Evolutionary conservation across 2,888 invertebrate species (phyloP).

Genomic region (Tenthredo livida): DNA sequence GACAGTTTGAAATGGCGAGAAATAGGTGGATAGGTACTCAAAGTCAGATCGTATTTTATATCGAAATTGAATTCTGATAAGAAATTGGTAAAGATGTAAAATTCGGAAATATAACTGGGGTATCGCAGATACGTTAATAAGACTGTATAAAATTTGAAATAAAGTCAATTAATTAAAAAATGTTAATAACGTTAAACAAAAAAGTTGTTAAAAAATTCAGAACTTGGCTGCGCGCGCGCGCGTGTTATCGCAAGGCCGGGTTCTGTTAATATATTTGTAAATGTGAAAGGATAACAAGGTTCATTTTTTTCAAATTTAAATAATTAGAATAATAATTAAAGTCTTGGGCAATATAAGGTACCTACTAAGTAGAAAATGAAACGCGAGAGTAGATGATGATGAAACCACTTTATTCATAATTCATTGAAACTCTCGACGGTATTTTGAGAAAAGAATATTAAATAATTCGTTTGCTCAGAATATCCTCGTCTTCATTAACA

Average conservation of each 20-base stretch:
- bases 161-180: background rate
- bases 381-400: background rate
- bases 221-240: no score
- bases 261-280: background rate
- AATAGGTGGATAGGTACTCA: no score
- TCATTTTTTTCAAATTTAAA: background rate
- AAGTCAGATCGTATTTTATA: background rate
- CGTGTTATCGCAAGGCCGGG: background rate
- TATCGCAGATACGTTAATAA: no score
- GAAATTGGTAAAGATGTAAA: background rate
- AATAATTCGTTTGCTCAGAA: conserved; percentile 38
- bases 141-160: background rate
- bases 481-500: conserved; percentile 34
- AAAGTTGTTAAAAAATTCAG: background rate
- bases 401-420: conserved; percentile 13
- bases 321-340: conserved; percentile 31
- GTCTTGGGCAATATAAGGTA: background rate
- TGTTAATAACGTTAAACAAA: background rate
- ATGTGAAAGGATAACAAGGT: background rate
- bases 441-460: conserved; percentile 42
- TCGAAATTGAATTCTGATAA: background rate
- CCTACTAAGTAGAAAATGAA: background rate
- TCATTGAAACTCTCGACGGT: background rate
- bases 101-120: background rate
- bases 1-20: background rate